Evolutionary conservation across 2,113 vertebrate genomes (phyloP).

Genomic region (Bos javanicus): DNA sequence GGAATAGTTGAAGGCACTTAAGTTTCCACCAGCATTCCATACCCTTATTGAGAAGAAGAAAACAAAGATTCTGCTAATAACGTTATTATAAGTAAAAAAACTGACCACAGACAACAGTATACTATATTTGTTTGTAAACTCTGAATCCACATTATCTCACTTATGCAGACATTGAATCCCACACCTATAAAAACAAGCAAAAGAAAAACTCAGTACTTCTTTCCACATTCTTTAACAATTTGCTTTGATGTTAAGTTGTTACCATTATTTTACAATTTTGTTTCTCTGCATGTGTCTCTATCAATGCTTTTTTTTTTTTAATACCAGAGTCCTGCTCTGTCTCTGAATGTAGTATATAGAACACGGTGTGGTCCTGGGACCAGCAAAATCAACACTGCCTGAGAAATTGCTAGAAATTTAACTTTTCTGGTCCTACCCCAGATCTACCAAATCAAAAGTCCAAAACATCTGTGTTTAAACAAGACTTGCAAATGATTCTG

Average conservation of each 20-base stretch:
- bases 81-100: neutral
- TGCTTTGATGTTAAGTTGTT: neutral
- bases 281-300: slow-evolving; percentile 15
- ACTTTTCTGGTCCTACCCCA: neutral
- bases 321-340: neutral
- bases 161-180: neutral
- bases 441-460: neutral
- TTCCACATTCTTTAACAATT: neutral
- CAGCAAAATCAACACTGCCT: neutral
- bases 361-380: neutral
- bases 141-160: neutral
- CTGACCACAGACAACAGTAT: neutral
- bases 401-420: neutral
- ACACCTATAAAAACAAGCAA: neutral
- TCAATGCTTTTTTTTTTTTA: neutral
- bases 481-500: neutral
- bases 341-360: neutral
- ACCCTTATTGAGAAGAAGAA: neutral
- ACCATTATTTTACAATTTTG: neutral
- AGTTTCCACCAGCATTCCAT: neutral
- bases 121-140: neutral
- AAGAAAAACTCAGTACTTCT: neutral
- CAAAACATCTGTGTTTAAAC: neutral
- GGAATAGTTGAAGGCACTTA: neutral
- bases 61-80: neutral